Evolutionary conservation across 2,797 vertebrate species (phyloP), one percentile per base, ranked within the genome.

Genomic region (Tenualosa ilisha): DNA sequence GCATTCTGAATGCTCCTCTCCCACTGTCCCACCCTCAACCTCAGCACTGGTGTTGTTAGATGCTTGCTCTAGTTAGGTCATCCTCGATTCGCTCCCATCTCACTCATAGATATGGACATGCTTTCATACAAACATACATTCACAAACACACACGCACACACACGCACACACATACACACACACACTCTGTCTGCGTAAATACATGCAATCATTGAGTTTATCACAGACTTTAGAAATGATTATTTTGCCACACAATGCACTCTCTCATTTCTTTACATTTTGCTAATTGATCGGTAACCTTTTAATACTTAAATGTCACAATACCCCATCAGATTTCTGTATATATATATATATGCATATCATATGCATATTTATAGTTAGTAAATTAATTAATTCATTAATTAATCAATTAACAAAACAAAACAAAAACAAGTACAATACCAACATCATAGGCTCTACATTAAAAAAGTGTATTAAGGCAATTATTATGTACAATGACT

Each of bases 21-120:
- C 31, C n/a, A 49, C 24, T 37, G 20, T 26, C 26, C 54, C 49
- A 1, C 59, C 26, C 65, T 43, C 13, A 53, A 65, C 63, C 63
- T 82, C 79, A 56, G 84, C 84, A 86, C 81, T 81, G 51, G 63
- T 85, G 75, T 51, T 59, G 37, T 56, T 54, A 75, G 83, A 91
- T 87, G 85, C 61, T 86, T 75, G 82, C 26, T 86, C 82, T 6
- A 89, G 85, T 89, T 86, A 88, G 83, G 75, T 56, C 84, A 87
- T 86, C 81, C 81, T 54, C 72, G 61, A 89, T 61, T 56, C 86
- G 82, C 56, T 82, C 65, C n/a, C 40, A 84, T 63, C 85, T 88
- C 68, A 24, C 46, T 72, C 31, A 56, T 50, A 13, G 61, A 40
- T 31, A 65, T 37, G 13, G 1, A 17, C 65, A 37, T 37, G n/a